Evolutionary conservation across 2,113 vertebrate genomes (phyloP).

Genomic region (Agapornis roseicollis): DNA sequence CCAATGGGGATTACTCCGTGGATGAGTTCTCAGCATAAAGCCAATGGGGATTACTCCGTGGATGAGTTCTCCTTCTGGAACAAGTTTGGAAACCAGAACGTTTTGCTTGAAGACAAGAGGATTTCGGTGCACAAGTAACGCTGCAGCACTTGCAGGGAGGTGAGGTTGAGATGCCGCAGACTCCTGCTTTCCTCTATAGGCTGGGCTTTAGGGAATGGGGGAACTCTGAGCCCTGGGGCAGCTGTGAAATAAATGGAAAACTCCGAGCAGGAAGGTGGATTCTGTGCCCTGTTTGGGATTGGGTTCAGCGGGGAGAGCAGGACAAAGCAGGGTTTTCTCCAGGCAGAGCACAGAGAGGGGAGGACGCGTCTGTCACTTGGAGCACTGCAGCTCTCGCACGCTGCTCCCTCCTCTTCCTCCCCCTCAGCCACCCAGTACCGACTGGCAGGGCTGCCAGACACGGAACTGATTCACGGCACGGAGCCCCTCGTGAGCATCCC

Average conservation of each 20-base stretch:
- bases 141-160: not conserved
- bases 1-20: not conserved
- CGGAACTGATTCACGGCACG: not conserved
- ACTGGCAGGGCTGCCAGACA: not conserved
- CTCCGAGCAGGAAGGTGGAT: rapidly evolving
- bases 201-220: not conserved
- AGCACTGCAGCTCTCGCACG: not conserved
- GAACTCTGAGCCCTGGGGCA: not conserved
- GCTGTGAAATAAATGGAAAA: not conserved
- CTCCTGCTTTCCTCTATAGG: not conserved
- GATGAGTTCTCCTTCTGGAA: not conserved
- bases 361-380: not conserved
- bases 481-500: not conserved
- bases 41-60: not conserved
- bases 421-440: not conserved
- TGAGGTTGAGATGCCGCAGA: not conserved
- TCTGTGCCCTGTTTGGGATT: not conserved
- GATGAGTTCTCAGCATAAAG: not conserved
- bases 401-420: not conserved
- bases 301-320: not conserved
- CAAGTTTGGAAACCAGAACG: not conserved
- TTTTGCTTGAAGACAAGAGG: not conserved
- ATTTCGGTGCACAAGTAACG: not conserved
- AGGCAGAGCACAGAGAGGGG: not conserved
- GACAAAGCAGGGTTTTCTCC: not conserved